Percentiles rank a stretch among this genome's conserved stretches.
Evolutionary conservation across 2,113 vertebrate species (phyloP).

Genomic region (Serinus canaria): DNA sequence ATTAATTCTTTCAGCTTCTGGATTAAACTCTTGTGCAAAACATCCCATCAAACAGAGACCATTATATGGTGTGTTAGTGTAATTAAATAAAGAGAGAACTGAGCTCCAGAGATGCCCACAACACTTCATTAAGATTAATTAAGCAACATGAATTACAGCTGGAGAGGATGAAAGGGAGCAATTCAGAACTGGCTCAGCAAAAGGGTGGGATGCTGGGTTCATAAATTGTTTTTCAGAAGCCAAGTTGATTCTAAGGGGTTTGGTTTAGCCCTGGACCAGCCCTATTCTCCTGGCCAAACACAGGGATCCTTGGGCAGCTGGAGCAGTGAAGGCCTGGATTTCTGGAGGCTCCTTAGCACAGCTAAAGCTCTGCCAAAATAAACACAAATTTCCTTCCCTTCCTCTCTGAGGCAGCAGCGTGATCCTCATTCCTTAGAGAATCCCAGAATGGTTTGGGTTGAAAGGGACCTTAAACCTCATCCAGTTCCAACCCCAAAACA

Average conservation of each 20-base stretch:
- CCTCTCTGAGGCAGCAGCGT: neutral
- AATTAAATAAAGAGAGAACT: constrained; percentile 48
- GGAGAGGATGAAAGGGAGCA: constrained; percentile 11
- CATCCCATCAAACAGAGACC: constrained; percentile 2
- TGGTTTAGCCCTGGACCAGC: neutral
- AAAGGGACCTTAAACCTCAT: neutral
- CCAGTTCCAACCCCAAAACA: neutral
- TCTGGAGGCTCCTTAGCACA: neutral
- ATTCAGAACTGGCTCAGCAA: neutral
- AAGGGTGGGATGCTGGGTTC: neutral
- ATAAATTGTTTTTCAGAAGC: neutral
- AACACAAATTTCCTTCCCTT: neutral
- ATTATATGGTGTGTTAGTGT: neutral
- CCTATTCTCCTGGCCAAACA: neutral
- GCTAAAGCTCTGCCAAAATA: neutral
- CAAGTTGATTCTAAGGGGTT: neutral
- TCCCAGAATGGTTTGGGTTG: neutral
- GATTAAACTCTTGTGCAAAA: constrained; percentile 26
- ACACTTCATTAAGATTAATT: constrained; percentile 62
- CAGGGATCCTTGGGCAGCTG: neutral
- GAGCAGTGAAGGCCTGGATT: neutral
- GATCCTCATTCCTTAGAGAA: neutral
- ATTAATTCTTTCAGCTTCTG: constrained; percentile 24
- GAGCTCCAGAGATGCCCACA: constrained; percentile 34
- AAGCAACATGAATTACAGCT: constrained; percentile 40